phyloP scores from a whole-genome alignment of 2,888 invertebrate genomes.

The Caenorhabditis panamensis region DNA sequence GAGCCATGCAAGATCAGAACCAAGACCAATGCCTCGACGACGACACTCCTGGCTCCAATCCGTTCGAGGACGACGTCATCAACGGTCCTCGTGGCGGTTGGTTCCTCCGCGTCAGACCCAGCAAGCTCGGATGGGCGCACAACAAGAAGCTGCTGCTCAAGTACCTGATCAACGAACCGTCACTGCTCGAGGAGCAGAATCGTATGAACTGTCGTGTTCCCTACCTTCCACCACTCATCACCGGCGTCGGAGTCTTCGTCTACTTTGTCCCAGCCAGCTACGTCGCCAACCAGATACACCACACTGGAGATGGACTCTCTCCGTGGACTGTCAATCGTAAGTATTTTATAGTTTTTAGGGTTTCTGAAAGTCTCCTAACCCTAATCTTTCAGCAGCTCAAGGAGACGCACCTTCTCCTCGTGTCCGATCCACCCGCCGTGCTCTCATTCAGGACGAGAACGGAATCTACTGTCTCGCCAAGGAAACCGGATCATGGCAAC shows the following conservation, averaged over 20 bases:
- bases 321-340: constrained; percentile 69
- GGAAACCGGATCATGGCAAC: constrained; percentile 54
- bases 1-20: constrained; percentile 25
- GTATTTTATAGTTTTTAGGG: constrained; percentile 11
- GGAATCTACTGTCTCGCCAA: constrained; percentile 49
- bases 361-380: not conserved
- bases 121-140: constrained; percentile 69
- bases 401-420: constrained; percentile 59
- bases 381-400: not conserved
- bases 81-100: constrained; percentile 59
- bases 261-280: constrained; percentile 62
- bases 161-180: constrained; percentile 70
- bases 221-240: constrained; percentile 66
- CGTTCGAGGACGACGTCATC: constrained; percentile 65
- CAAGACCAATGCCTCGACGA: constrained; percentile 45
- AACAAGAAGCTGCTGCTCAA: constrained; percentile 69
- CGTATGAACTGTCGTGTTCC: constrained; percentile 62
- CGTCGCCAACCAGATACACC: constrained; percentile 67
- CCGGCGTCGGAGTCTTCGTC: constrained; percentile 65
- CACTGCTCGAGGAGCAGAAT: constrained; percentile 49
- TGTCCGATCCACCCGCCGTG: constrained; percentile 64
- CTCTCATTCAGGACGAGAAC: constrained; percentile 51
- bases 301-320: constrained; percentile 70
- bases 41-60: not conserved
- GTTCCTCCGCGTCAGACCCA: constrained; percentile 56